Percentiles rank a stretch among this genome's conserved stretches.
phyloP scores from a whole-genome alignment of 2,113 vertebrate genomes.

The Athene cunicularia region DNA sequence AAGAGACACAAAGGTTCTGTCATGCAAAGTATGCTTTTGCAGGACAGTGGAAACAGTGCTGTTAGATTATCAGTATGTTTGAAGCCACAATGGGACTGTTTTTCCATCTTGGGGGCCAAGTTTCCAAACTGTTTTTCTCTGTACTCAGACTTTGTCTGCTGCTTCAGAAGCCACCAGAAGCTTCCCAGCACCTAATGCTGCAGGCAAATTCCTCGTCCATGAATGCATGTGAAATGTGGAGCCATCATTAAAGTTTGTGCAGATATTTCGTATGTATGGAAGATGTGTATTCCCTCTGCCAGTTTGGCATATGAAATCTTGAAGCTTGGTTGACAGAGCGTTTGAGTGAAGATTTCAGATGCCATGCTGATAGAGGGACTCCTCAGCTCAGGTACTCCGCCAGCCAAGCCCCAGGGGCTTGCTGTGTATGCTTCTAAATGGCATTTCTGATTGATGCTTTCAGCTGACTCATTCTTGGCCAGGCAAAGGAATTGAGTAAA shows the following conservation, averaged over 20 bases:
- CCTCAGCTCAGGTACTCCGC: background rate
- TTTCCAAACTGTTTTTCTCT: background rate
- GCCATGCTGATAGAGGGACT: background rate
- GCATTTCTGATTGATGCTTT: slow-evolving; percentile 49
- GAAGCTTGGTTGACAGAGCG: background rate
- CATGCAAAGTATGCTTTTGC: background rate
- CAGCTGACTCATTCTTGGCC: slow-evolving; percentile 26
- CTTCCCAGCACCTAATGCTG: background rate
- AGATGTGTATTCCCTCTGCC: background rate
- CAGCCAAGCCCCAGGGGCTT: background rate
- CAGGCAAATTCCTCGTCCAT: background rate
- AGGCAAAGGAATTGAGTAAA: slow-evolving; percentile 1
- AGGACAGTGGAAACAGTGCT: background rate
- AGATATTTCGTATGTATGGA: background rate
- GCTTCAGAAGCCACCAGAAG: background rate
- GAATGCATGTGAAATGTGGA: background rate
- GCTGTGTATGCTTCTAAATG: slow-evolving; percentile 18
- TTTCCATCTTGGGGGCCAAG: background rate
- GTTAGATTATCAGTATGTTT: background rate
- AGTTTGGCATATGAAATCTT: background rate
- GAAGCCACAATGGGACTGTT: background rate
- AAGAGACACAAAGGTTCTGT: background rate
- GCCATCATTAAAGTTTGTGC: background rate
- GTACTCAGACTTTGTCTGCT: background rate
- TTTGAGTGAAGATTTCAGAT: background rate